These are phyloP conservation scores for Lycocerus yunnanus DNA, from an alignment of 2,888 invertebrate species.

Conservation along the genomic window DNA sequence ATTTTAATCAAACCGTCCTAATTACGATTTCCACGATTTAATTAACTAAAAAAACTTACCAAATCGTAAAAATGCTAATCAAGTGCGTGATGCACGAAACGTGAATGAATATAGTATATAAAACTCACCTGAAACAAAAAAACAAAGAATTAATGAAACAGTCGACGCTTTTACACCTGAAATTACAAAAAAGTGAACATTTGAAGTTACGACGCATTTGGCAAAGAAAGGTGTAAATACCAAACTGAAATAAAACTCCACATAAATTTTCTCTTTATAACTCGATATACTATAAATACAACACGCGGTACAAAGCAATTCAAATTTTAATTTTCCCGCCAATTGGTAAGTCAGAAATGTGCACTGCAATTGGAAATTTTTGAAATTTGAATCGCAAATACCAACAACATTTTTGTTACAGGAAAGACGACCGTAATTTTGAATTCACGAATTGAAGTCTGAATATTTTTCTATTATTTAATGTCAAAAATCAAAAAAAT, in stretches of 20 bases:
- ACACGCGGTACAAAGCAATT: neutral
- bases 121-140: slow-evolving; percentile 20
- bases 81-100: neutral
- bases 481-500: neutral
- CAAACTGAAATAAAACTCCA: slow-evolving; percentile 1
- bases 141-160: neutral
- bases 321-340: neutral
- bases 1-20: slow-evolving; percentile 4
- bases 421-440: too few relatives aligned
- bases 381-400: too few relatives aligned
- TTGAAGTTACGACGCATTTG: neutral
- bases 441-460: too few relatives aligned
- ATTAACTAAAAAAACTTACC: neutral
- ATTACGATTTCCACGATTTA: neutral
- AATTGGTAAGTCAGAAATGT: too few relatives aligned
- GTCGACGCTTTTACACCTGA: neutral
- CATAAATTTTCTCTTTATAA: neutral
- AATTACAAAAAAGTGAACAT: neutral
- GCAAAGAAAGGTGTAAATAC: neutral
- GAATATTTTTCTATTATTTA: neutral
- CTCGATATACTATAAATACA: neutral
- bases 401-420: too few relatives aligned
- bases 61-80: neutral
- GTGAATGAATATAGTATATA: neutral
- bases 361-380: too few relatives aligned